Evolutionary conservation across 2,113 vertebrate species (phyloP).

Genomic region (Bettongia penicillata): DNA sequence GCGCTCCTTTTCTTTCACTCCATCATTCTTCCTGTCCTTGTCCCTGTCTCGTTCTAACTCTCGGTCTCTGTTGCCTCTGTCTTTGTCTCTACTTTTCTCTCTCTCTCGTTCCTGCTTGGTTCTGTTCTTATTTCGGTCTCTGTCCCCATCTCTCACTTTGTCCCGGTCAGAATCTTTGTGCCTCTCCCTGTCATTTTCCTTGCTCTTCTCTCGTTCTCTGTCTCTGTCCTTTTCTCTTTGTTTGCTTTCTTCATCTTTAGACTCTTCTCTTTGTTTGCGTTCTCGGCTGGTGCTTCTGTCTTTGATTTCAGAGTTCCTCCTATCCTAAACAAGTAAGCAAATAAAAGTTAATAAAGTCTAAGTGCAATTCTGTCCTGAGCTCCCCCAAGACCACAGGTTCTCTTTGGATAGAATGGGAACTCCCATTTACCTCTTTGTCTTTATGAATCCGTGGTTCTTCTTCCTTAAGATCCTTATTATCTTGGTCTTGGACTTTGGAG

Average conservation of each 20-base stretch:
- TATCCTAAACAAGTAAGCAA: slow-evolving; percentile 82
- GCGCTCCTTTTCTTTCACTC: slow-evolving; percentile 67
- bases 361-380: fast-evolving
- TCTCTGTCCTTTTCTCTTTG: slow-evolving; percentile 82
- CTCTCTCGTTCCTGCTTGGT: slow-evolving; percentile 51
- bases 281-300: slow-evolving; percentile 87
- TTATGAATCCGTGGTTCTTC: slow-evolving; percentile 76
- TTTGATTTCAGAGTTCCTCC: slow-evolving; percentile 83
- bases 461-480: slow-evolving; percentile 83
- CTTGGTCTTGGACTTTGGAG: slow-evolving; percentile 87
- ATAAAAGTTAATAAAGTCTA: fast-evolving
- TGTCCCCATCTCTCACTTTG: slow-evolving; percentile 70
- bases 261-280: slow-evolving; percentile 84
- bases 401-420: fast-evolving
- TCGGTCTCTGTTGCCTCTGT: slow-evolving; percentile 79
- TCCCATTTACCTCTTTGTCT: slow-evolving; percentile 84
- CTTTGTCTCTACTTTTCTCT: slow-evolving; percentile 77
- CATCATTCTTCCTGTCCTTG: slow-evolving; percentile 80
- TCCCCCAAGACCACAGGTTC: neutral
- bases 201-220: slow-evolving; percentile 61
- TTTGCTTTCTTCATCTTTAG: slow-evolving; percentile 85
- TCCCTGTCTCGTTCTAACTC: slow-evolving; percentile 71
- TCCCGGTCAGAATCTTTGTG: slow-evolving; percentile 68
- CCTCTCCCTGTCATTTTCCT: slow-evolving; percentile 65
- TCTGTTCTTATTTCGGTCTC: slow-evolving; percentile 72